Evolutionary conservation across 2,888 invertebrate species (phyloP).

Genomic region (Hypolimnas misippus): DNA sequence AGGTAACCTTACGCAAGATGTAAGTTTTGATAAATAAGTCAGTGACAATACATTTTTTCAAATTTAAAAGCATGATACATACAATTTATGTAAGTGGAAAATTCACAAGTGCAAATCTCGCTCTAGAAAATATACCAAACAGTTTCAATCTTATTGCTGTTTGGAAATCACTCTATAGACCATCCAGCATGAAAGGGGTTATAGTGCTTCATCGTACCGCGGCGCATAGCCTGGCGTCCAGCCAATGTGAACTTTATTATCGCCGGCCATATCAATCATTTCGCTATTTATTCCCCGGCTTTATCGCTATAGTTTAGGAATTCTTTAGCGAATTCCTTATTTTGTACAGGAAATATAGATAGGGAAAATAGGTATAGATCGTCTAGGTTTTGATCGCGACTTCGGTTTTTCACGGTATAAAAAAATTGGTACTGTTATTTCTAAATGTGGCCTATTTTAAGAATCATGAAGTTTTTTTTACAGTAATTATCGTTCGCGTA

Average conservation of each 20-base stretch:
- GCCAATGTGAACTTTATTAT: conserved; percentile 47
- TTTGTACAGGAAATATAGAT: neutral
- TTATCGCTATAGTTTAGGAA: conserved; percentile 12
- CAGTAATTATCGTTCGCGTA: too few species aligned
- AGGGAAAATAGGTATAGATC: neutral
- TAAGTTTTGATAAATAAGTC: too few species aligned
- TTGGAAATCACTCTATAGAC: neutral
- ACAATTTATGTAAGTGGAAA: too few species aligned
- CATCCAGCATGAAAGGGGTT: conserved; percentile 23
- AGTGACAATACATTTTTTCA: too few species aligned
- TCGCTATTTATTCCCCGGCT: conserved; percentile 36
- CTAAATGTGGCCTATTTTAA: too few species aligned
- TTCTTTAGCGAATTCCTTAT: conserved; percentile 9
- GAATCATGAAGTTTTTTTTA: too few species aligned
- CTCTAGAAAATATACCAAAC: neutral
- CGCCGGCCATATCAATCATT: conserved; percentile 43
- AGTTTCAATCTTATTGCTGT: neutral
- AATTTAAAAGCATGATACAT: too few species aligned
- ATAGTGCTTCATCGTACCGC: conserved; percentile 23
- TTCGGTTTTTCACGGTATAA: too few species aligned
- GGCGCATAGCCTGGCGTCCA: conserved; percentile 37
- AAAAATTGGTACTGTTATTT: too few species aligned
- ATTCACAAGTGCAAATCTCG: too few species aligned
- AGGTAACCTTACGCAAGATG: too few species aligned
- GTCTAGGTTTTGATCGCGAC: too few species aligned